Conservation (phyloP, 2,113 vertebrate species). For the Suricata suricatta region DNA sequence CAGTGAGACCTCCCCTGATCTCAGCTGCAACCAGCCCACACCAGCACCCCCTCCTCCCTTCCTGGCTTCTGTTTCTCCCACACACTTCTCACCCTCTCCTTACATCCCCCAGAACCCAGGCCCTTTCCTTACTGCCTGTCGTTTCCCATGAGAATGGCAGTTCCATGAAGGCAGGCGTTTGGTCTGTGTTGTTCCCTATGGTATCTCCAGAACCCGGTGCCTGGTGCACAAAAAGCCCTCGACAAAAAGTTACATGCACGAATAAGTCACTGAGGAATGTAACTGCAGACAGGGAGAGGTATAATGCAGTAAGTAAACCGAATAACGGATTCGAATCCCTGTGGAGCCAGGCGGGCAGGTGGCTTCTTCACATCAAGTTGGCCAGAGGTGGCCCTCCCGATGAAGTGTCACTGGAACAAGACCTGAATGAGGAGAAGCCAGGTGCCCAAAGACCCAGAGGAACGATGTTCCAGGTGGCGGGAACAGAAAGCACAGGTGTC, state of each 20-base stretch:
- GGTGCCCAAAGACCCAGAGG: neutral
- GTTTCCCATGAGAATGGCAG: accelerated
- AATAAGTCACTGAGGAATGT: neutral
- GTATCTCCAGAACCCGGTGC: neutral
- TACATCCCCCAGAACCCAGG: accelerated
- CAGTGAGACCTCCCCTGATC: neutral
- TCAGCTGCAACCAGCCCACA: neutral
- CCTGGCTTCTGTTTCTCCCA: neutral
- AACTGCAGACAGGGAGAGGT: neutral
- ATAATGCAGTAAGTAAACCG: neutral
- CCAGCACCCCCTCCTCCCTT: neutral
- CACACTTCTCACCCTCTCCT: too few relatives aligned
- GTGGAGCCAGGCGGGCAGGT: neutral
- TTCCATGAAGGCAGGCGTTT: neutral
- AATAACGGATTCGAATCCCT: neutral
- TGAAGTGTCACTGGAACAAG: neutral
- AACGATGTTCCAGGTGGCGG: too few relatives aligned
- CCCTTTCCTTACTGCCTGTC: neutral
- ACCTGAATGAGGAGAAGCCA: neutral
- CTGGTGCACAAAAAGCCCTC: neutral
- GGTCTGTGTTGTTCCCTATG: neutral
- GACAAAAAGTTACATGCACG: accelerated
- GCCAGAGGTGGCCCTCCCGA: neutral
- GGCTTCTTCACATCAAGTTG: neutral
- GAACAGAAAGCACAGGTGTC: neutral